These are phyloP conservation scores for Pseudorectes ferrugineus DNA, from an alignment of 2,113 vertebrate species.

Conservation along the genomic window DNA sequence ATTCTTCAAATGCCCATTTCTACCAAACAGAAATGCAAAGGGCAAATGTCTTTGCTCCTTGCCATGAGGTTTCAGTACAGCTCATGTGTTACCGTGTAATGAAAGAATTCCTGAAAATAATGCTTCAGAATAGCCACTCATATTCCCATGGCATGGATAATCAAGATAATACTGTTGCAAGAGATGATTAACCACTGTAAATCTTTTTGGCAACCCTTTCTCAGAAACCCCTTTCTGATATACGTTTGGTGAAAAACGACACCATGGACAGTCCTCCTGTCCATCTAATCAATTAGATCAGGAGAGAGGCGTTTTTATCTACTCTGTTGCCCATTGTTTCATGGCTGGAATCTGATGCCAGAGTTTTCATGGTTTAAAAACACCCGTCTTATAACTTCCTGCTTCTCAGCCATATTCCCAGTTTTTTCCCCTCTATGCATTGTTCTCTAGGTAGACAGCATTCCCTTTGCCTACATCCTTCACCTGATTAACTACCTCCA, in stretches of 20 bases:
- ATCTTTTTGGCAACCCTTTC: slow-evolving; percentile 45
- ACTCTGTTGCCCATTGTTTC: slow-evolving; percentile 34
- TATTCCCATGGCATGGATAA: slow-evolving; percentile 36
- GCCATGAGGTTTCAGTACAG: neutral
- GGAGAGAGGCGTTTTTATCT: slow-evolving; percentile 34
- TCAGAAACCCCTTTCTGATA: neutral
- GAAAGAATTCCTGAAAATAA: slow-evolving; percentile 50
- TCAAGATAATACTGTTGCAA: slow-evolving; percentile 46
- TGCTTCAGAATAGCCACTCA: slow-evolving; percentile 9
- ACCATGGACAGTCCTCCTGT: neutral
- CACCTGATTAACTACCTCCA: slow-evolving; percentile 40
- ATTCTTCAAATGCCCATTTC: neutral
- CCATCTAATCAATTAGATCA: slow-evolving; percentile 44
- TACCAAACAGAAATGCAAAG: neutral
- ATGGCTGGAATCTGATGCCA: neutral
- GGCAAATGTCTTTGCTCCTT: neutral
- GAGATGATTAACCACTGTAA: slow-evolving; percentile 38
- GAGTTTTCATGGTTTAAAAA: slow-evolving; percentile 17
- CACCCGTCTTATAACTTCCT: neutral
- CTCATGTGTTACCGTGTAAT: slow-evolving; percentile 3
- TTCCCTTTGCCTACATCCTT: slow-evolving; percentile 22
- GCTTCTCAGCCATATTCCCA: neutral
- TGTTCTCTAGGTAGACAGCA: slow-evolving; percentile 17
- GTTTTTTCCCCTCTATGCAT: neutral
- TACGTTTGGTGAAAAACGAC: neutral